phyloP scores from a whole-genome alignment of 2,113 vertebrate genomes.

The Otolemur garnettii region DNA sequence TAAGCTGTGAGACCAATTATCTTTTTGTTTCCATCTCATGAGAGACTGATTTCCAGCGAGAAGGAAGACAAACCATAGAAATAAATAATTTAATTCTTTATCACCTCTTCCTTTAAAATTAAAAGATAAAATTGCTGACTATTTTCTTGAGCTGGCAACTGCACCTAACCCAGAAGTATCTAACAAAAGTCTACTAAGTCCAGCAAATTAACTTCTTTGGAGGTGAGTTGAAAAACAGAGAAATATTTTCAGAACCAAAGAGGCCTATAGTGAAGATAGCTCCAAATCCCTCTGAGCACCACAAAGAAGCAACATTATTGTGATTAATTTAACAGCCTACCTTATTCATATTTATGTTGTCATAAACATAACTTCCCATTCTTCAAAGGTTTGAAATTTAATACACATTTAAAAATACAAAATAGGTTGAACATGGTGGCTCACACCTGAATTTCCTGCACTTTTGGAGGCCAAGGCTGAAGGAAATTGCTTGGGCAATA shows the following conservation, averaged over 20 bases:
- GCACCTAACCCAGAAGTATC: neutral
- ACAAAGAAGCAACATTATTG: neutral
- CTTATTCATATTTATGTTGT: slow-evolving; percentile 6
- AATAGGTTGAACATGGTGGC: neutral
- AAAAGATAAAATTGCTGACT: neutral
- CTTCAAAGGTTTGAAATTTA: neutral
- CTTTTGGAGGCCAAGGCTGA: no score
- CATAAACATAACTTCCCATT: neutral
- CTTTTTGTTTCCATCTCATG: neutral
- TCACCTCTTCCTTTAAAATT: neutral
- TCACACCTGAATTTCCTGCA: no score
- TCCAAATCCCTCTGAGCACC: neutral
- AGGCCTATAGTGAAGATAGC: neutral
- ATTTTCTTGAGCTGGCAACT: neutral
- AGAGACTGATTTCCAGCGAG: neutral
- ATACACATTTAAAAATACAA: neutral
- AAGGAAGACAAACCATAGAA: slow-evolving; percentile 11
- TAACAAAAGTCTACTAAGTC: neutral
- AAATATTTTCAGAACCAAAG: neutral
- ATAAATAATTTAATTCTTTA: neutral
- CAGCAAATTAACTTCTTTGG: neutral
- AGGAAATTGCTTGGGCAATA: no score
- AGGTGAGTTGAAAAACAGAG: neutral
- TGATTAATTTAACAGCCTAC: neutral
- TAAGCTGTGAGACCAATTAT: neutral